Evolutionary conservation across 2,113 vertebrate species (phyloP).

Genomic region (Corydoras maculifer): DNA sequence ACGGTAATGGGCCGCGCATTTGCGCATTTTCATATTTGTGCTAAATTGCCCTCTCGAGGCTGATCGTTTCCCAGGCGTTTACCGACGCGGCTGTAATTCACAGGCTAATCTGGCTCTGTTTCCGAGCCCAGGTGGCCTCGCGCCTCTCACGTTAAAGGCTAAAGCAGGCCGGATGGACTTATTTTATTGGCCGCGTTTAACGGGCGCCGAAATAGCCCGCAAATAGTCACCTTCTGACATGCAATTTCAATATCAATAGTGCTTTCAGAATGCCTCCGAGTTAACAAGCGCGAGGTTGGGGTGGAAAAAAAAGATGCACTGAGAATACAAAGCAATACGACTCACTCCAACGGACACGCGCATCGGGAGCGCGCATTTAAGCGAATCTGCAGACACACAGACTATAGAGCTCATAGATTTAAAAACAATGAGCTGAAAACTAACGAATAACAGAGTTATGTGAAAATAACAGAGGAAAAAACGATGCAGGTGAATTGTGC

Average conservation of each 20-base stretch:
- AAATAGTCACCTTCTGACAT: slow-evolving; percentile 33
- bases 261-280: slow-evolving; percentile 9
- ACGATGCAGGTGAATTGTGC: no score
- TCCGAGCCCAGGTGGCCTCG: slow-evolving; percentile 54
- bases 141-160: slow-evolving; percentile 33
- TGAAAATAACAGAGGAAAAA: no score
- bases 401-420: no score
- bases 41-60: slow-evolving; percentile 71
- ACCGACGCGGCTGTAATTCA: slow-evolving; percentile 74
- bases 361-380: no score
- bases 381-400: no score
- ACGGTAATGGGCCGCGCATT: slow-evolving; percentile 78
- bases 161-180: slow-evolving; percentile 23
- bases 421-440: no score
- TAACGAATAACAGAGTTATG: no score
- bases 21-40: slow-evolving; percentile 81
- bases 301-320: not conserved
- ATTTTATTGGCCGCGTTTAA: slow-evolving; percentile 29
- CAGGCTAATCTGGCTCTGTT: slow-evolving; percentile 50
- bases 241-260: slow-evolving; percentile 34
- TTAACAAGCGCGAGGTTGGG: not conserved
- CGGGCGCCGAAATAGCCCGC: slow-evolving; percentile 1
- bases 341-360: not conserved
- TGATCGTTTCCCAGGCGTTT: slow-evolving; percentile 67
- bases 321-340: not conserved